Percentiles rank a stretch among this genome's conserved stretches.
phyloP scores from a whole-genome alignment of 2,888 invertebrate genomes.

The Mesorhabditis belari region DNA sequence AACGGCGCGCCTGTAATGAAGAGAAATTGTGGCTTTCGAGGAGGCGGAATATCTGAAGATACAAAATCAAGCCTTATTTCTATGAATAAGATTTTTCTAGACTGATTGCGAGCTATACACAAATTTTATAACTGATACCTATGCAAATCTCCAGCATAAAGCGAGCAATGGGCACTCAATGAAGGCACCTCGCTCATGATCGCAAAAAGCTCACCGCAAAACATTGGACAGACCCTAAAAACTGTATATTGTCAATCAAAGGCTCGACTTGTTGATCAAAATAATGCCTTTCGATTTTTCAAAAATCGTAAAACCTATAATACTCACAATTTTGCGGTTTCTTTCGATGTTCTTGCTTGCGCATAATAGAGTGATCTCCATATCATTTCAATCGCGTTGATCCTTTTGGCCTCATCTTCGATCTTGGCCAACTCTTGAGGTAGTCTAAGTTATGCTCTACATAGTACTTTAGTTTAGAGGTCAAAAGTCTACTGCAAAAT shows the following conservation, averaged over 20 bases:
- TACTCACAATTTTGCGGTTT: background rate
- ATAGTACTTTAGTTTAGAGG: background rate
- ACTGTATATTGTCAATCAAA: no score
- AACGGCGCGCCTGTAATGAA: background rate
- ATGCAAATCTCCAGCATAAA: background rate
- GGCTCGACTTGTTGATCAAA: no score
- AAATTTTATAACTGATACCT: background rate
- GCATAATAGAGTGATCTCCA: conserved; percentile 9
- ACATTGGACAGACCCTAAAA: background rate
- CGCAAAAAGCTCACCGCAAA: background rate
- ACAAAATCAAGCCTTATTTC: no score
- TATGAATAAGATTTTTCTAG: no score
- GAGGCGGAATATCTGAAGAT: background rate
- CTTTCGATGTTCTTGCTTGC: background rate
- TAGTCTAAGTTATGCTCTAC: conserved; percentile 1
- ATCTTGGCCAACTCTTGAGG: background rate
- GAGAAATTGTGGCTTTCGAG: background rate
- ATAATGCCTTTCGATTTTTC: no score
- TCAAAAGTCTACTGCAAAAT: background rate
- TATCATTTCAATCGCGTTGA: conserved; percentile 5
- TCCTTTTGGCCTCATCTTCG: conserved; percentile 1
- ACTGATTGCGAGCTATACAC: no score
- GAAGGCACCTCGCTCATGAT: background rate
- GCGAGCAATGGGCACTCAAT: background rate
- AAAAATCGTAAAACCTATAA: no score